These are phyloP conservation scores for Centropyge bicolor DNA, from an alignment of 2,797 vertebrate genomes.

Conservation along the genomic window DNA sequence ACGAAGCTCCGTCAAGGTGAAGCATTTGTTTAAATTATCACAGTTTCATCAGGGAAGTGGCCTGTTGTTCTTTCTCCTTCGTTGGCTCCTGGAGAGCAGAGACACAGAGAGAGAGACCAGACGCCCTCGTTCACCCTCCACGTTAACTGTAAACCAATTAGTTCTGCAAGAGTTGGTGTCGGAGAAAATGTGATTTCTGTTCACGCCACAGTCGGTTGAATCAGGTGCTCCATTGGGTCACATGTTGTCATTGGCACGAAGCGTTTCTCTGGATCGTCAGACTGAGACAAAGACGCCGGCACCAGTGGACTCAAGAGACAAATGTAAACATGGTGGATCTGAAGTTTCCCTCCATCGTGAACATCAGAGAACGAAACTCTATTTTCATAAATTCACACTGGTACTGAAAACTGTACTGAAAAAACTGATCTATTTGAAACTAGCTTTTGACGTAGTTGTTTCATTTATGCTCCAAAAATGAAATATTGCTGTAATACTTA, in stretches of 20 bases:
- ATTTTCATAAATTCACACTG: too few species aligned
- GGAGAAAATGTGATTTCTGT: slow-evolving; percentile 45
- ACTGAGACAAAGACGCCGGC: slow-evolving; percentile 8
- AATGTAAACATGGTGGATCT: too few species aligned
- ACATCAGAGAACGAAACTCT: too few species aligned
- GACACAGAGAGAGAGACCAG: not conserved
- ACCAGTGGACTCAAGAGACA: slow-evolving; percentile 2
- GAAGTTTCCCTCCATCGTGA: not conserved
- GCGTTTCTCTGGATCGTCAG: not conserved
- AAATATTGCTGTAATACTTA: too few species aligned
- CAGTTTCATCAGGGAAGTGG: slow-evolving; percentile 46
- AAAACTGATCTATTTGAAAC: too few species aligned
- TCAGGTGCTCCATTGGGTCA: slow-evolving; percentile 48
- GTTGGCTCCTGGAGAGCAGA: slow-evolving; percentile 29
- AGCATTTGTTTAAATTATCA: slow-evolving; percentile 47
- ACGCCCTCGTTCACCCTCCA: slow-evolving; percentile 4
- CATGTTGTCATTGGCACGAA: slow-evolving; percentile 30
- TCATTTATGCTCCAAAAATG: too few species aligned
- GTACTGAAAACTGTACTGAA: too few species aligned
- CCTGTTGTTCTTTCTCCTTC: slow-evolving; percentile 50
- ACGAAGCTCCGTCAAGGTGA: slow-evolving; percentile 49
- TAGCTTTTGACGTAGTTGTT: too few species aligned
- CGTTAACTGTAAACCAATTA: slow-evolving; percentile 62
- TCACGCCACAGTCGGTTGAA: slow-evolving; percentile 32
- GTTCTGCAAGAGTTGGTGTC: slow-evolving; percentile 43